Evolutionary conservation across 1,140 invertebrate species (phyloP), one percentile per base, ranked within the genome.

Genomic region (Lanistes nyassanus): DNA sequence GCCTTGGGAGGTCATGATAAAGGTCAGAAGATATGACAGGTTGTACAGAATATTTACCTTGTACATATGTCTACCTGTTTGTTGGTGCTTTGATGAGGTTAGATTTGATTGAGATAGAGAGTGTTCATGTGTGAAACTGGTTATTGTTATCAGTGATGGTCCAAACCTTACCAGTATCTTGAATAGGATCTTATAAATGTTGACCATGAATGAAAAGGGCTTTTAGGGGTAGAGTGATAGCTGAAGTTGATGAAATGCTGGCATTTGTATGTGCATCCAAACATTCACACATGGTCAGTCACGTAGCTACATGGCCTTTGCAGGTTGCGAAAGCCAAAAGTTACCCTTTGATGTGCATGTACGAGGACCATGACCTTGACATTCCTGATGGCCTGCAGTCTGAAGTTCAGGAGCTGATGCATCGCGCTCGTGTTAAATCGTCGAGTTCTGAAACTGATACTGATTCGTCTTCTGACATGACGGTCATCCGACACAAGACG

Each of bases 1-100:
- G 81, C 93, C 94, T 0, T 95, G 93, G 92, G 93, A 94, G 85
- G 86, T 94, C 13, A 87, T 91, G n/a, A 89, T 94, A 65, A 94
- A 92, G 86, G 91, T 95, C 84, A 69, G 68, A 58, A 19, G 34
- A 29, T 26, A n/a, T 19, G 13, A 58, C 31, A 19, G 19, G 37
- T 74, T n/a, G n/a, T n/a, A n/a, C n/a, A n/a, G n/a, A n/a, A n/a
- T n/a, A n/a, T n/a, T n/a, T n/a, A n/a, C n/a, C n/a, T 2, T 47
- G 42, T 47, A 47, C 5, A 47, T 47, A 13, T 47, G 9, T n/a
- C 19, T 47, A 6, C 42, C 42, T 47, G 42, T 47, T 13, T 7
- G 9, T 47, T 9, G 19, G 1, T 47, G 42, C 42, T 47, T 9
- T 47, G 39, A 13, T 47, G 19, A 47, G 42, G 42, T 2, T 47